These are phyloP conservation scores for Hesperophylax magnus DNA, from an alignment of 1,140 invertebrate species.

Conservation along the genomic window DNA sequence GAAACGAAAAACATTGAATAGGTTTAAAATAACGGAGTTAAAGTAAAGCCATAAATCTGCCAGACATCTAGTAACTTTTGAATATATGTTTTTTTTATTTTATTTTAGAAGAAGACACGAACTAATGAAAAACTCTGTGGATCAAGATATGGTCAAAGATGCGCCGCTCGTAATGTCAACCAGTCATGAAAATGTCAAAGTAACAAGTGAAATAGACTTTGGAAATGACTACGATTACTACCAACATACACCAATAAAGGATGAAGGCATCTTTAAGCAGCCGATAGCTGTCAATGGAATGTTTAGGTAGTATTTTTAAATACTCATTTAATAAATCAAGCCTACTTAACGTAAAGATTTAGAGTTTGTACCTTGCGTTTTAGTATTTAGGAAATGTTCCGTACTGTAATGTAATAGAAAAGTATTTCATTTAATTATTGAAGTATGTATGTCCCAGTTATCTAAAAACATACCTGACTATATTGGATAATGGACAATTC, in stretches of 20 bases:
- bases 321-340: too few species aligned
- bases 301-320: constrained; percentile 61
- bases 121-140: constrained; percentile 60
- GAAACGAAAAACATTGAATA: background rate
- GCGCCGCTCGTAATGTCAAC: constrained; percentile 70
- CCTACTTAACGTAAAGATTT: too few species aligned
- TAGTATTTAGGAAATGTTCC: too few species aligned
- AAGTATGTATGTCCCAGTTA: too few species aligned
- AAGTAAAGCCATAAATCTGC: too few species aligned
- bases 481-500: too few species aligned
- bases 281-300: constrained; percentile 65
- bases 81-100: background rate
- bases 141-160: constrained; percentile 66
- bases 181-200: constrained; percentile 73
- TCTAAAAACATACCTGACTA: too few species aligned
- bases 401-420: too few species aligned
- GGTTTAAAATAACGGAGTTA: too few species aligned
- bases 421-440: too few species aligned
- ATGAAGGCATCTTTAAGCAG: constrained; percentile 72
- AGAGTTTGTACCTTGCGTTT: too few species aligned
- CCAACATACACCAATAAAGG: constrained; percentile 72
- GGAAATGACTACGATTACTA: constrained; percentile 68
- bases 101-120: constrained; percentile 67
- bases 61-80: background rate
- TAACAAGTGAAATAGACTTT: constrained; percentile 63